Conservation (phyloP, 2,888 invertebrate genomes). For the Chymomyza fuscimana region DNA sequence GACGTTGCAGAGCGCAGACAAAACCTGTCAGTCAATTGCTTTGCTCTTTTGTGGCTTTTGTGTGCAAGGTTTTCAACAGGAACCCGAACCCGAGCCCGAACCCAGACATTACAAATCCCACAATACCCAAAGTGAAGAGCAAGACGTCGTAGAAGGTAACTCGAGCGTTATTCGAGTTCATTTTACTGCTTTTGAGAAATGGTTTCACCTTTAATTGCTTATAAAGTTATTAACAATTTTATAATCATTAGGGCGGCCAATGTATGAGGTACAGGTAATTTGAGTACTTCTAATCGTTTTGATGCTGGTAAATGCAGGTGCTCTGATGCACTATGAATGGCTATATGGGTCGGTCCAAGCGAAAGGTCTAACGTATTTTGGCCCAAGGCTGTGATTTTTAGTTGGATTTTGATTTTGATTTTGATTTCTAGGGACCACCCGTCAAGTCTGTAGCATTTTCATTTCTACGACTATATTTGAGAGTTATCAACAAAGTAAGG, state of each 20-base stretch:
- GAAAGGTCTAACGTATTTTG: neutral
- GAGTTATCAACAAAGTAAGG: neutral
- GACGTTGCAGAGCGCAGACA: slow-evolving; percentile 4
- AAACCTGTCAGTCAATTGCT: slow-evolving; percentile 56
- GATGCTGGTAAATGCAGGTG: neutral
- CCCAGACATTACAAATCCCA: neutral
- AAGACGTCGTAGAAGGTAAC: neutral
- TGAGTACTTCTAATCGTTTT: neutral
- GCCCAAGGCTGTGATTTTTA: neutral
- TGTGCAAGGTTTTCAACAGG: neutral
- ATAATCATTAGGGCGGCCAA: slow-evolving; percentile 37
- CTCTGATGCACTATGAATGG: neutral
- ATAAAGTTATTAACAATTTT: slow-evolving; percentile 64
- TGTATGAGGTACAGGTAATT: neutral
- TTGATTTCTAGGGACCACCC: neutral
- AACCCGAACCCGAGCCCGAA: neutral
- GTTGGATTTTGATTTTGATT: neutral
- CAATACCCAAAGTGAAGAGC: neutral
- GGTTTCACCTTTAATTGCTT: slow-evolving; percentile 54
- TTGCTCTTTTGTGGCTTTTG: slow-evolving; percentile 28
- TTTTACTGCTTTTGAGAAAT: slow-evolving; percentile 10
- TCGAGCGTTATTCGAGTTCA: neutral
- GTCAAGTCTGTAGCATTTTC: neutral
- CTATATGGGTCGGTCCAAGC: neutral
- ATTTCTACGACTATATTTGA: neutral